Base-by-base conservation (phyloP, 2,888 invertebrate species). In the Antheraea assamensis region DNA sequence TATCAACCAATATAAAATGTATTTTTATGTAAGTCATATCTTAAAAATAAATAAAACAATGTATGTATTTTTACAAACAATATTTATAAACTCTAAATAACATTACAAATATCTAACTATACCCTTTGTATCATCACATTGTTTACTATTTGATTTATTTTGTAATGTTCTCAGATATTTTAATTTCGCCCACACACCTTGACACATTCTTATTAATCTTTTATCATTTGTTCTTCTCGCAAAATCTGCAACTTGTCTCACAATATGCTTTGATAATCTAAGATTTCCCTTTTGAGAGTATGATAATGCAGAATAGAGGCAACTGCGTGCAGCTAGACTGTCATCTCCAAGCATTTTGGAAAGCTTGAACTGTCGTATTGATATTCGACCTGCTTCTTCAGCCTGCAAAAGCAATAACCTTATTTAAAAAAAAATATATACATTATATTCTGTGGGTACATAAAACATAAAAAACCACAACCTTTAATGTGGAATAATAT, bases 311-410 rank as follows among this genome's bases (percentile, higher is more conserved):
- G 97, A 96, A 88, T 98, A 99, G 0, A 99, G 95, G 81, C 96
- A 96, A 87, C 99, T 99, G 74, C 98, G 95, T 0, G 97, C 96
- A 61, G 97, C 96, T 71, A 98, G 91, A 55, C 96, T 95, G 0
- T 98, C 97, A 91, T 99, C 98, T 0, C 97, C 98, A 64, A 98
- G 93, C 83, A 96, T 95, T 76, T 96, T 85, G 0, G 99, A 98
- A 42, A 99, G 93, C 83, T 95, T 95, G 77, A 99, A 95, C 87
- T 99, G 99, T 76, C 97, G 95, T 27, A 96, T 72, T 19, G 99
- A 98, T 88, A 99, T 98, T 86, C 96, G 96, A 0, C 98, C 98
- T 49, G 99, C 99, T 83, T 97, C 97, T 83, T 97, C 95, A 21
- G 99, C 99, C 98, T 98, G 88, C 27, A 88, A 90, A 30, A 27